Conservation (phyloP, 2,888 invertebrate species). For the Cataglyphis altisquamis region DNA sequence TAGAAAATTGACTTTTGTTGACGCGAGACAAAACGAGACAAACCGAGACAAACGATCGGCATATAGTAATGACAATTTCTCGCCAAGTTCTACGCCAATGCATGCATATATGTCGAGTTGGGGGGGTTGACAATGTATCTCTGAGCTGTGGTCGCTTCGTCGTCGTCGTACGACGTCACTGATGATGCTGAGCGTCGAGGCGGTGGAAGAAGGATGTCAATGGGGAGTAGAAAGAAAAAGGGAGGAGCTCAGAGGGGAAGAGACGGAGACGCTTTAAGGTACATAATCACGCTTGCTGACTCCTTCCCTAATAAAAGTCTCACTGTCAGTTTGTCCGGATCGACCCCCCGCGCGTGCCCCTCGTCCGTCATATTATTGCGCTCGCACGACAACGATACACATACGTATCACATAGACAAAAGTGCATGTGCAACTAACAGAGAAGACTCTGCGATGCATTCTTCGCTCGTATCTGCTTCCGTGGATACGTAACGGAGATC, state of each 20-base stretch:
- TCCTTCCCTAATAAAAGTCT: slow-evolving; percentile 86
- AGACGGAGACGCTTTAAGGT: slow-evolving; percentile 84
- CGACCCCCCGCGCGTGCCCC: slow-evolving; percentile 65
- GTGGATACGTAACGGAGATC: slow-evolving; percentile 35
- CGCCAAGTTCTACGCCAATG: slow-evolving; percentile 77
- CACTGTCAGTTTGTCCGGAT: slow-evolving; percentile 78
- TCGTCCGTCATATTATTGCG: not conserved
- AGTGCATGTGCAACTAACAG: slow-evolving; percentile 5
- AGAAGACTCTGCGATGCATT: slow-evolving; percentile 2
- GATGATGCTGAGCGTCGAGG: slow-evolving; percentile 56
- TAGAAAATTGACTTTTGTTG: slow-evolving; percentile 14
- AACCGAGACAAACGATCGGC: slow-evolving; percentile 41
- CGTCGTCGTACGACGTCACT: slow-evolving; percentile 66
- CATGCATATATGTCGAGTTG: slow-evolving; percentile 56
- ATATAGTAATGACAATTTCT: slow-evolving; percentile 63
- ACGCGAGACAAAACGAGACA: slow-evolving; percentile 36
- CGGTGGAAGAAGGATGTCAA: slow-evolving; percentile 34
- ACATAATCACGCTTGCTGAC: slow-evolving; percentile 86
- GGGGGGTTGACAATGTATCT: slow-evolving; percentile 77
- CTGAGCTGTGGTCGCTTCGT: slow-evolving; percentile 69
- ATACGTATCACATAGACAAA: slow-evolving; percentile 51
- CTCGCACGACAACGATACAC: slow-evolving; percentile 1
- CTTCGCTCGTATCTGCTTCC: slow-evolving; percentile 9
- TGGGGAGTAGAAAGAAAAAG: too few species aligned
- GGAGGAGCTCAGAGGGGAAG: slow-evolving; percentile 42